phyloP scores from a whole-genome alignment of 2,797 vertebrate species.

The Parauchenoglanis ngamensis region DNA sequence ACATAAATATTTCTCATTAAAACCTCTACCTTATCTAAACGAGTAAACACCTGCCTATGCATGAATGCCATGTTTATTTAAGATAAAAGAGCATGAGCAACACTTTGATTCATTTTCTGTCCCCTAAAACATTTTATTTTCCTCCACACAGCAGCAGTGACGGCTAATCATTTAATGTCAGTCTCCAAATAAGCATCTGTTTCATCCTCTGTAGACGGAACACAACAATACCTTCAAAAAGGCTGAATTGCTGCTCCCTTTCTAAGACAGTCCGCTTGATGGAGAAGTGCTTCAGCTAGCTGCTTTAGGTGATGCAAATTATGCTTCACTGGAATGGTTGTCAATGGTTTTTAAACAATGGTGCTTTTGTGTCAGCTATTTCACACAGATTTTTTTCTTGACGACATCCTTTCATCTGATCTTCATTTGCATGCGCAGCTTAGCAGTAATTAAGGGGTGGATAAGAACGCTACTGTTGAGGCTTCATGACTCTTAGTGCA shows the following conservation, averaged over 20 bases:
- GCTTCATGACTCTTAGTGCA: conserved; percentile 18
- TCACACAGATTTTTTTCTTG: neutral
- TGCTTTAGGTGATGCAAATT: conserved; percentile 50
- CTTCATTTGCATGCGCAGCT: conserved; percentile 37
- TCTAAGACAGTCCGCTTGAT: conserved; percentile 45
- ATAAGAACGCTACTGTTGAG: conserved; percentile 29
- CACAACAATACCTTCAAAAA: conserved; percentile 21
- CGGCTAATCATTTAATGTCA: conserved; percentile 41
- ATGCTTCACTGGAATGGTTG: conserved; percentile 32
- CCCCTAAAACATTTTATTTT: conserved; percentile 34
- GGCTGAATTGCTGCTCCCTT: conserved; percentile 35
- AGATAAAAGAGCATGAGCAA: conserved; percentile 35
- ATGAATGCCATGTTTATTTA: conserved; percentile 32
- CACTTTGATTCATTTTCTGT: neutral
- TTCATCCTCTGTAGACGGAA: neutral
- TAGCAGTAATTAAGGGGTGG: conserved; percentile 42
- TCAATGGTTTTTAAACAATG: conserved; percentile 46
- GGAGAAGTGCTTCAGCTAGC: conserved; percentile 41
- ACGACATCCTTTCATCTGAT: conserved; percentile 48
- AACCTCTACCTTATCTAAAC: conserved; percentile 14
- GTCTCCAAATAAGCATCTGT: conserved; percentile 42
- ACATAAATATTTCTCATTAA: conserved; percentile 29
- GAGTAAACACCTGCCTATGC: conserved; percentile 3
- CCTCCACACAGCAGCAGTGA: conserved; percentile 23
- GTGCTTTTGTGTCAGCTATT: conserved; percentile 44